phyloP scores from a whole-genome alignment of 2,797 vertebrate genomes.

The Loriculus beryllinus region DNA sequence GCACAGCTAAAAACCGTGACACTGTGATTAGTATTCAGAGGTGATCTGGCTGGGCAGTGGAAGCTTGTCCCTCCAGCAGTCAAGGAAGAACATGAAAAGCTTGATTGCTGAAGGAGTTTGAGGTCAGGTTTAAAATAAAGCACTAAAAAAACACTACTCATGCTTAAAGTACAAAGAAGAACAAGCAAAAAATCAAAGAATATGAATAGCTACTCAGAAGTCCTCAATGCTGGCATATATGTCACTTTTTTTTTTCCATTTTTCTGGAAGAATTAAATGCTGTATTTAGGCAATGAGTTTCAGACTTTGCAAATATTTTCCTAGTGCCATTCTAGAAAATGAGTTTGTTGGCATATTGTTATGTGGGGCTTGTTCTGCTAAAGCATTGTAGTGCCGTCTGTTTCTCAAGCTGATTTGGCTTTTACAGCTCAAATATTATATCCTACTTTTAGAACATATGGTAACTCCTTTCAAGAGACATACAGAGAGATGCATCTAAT shows the following conservation, averaged over 20 bases:
- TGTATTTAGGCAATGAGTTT: slow-evolving; percentile 69
- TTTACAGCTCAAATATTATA: slow-evolving; percentile 71
- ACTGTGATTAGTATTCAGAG: slow-evolving; percentile 3
- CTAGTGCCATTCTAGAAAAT: slow-evolving; percentile 71
- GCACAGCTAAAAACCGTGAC: background rate
- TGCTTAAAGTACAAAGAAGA: background rate
- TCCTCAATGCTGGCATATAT: background rate
- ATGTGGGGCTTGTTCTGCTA: slow-evolving; percentile 68
- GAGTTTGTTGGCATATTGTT: slow-evolving; percentile 71
- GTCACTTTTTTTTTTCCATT: background rate
- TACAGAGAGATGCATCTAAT: slow-evolving; percentile 22
- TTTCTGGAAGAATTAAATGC: slow-evolving; percentile 60
- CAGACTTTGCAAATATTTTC: slow-evolving; percentile 78
- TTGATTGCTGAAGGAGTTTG: background rate
- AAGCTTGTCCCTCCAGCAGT: background rate
- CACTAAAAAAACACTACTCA: background rate
- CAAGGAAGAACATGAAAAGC: background rate
- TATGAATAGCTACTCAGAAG: background rate
- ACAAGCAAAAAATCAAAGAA: background rate
- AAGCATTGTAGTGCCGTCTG: slow-evolving; percentile 74
- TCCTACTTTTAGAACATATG: slow-evolving; percentile 68
- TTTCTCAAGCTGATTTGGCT: slow-evolving; percentile 74
- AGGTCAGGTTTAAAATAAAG: background rate
- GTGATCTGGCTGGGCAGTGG: background rate
- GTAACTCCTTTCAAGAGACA: slow-evolving; percentile 50